Base-by-base conservation (phyloP, 2,113 vertebrate genomes). In the Eclectus roratus region DNA sequence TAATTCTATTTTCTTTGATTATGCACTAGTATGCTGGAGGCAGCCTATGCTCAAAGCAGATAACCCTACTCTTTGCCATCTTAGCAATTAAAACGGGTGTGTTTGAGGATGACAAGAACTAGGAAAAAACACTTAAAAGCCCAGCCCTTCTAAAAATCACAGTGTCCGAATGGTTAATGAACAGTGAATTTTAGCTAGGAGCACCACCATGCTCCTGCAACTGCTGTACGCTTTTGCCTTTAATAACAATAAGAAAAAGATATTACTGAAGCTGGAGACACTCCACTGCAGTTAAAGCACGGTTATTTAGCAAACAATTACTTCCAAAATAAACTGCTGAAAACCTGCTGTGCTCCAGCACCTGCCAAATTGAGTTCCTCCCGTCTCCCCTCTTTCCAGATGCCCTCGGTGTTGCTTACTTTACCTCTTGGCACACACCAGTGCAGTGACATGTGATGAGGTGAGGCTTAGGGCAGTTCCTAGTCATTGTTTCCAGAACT, bases 1-100 rank as follows among this genome's bases (percentile, higher is more conserved):
- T 77, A 96, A 97, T 97, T 97, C 87, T 94, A 93, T 95, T 88
- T 58, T 97, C 89, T 97, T 97, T 97, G 96, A 95, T 96, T 96
- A 97, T 82, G 71, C 43, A 88, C 28, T 80, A 74, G 37, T 65
- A 60, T 74, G 80, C 76, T 80, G 43, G 80, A 96, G 73, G 92
- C 96, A 96, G 93, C 63, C 92, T 92, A 85, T 94, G 94, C 43
- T 4, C 94, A 97, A 97, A 97, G 83, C 95, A 97, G 95, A 95
- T 93, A 97, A 94, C 78, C 37, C 92, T 92, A 86, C 96, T 96
- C 83, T 97, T 97, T 94, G 95, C 97, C 96, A 97, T 95, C 88
- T 97, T 95, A 94, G 90, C 79, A 96, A 96, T 97, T 97, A 97
- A 96, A 96, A 97, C 6, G 13, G 83, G 53, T 77, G 10, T 79